Conservation (phyloP, 2,888 invertebrate species). For the Caenorhabditis japonica region DNA sequence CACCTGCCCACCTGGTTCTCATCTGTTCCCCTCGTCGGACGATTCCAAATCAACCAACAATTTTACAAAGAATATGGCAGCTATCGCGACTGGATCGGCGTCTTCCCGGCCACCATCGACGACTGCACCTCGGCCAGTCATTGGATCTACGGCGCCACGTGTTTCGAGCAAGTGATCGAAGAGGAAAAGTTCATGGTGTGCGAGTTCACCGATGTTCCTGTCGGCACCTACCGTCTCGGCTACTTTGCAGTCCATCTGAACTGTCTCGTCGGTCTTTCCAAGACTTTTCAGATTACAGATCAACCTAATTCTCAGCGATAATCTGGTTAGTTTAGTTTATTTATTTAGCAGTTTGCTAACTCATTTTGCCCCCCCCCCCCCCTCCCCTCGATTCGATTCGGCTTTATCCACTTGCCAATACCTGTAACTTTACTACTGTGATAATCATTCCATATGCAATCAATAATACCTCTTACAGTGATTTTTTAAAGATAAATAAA, state of each 20-base stretch:
- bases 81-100: constrained; percentile 71
- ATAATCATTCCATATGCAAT: constrained; percentile 1
- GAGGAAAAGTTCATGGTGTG: constrained; percentile 46
- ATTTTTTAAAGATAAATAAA: too few relatives aligned
- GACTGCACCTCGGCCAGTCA: constrained; percentile 55
- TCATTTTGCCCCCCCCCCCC: too few relatives aligned
- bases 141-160: constrained; percentile 60
- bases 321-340: background rate
- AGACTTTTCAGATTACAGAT: constrained; percentile 52
- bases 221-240: constrained; percentile 68
- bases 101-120: constrained; percentile 58
- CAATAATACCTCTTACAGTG: too few relatives aligned
- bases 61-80: constrained; percentile 67
- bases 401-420: constrained; percentile 22
- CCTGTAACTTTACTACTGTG: constrained; percentile 23
- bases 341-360: too few relatives aligned
- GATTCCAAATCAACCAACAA: constrained; percentile 54
- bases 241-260: constrained; percentile 56
- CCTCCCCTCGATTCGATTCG: background rate
- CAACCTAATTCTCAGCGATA: constrained; percentile 17
- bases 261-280: constrained; percentile 60
- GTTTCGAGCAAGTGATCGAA: constrained; percentile 52
- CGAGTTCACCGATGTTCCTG: constrained; percentile 65
- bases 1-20: constrained; percentile 62
- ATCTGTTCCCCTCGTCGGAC: constrained; percentile 62